Percentiles rank a stretch among this genome's conserved stretches.
Evolutionary conservation across 1,140 invertebrate genomes (phyloP).

Genomic region (Macrocentrus cingulum): DNA sequence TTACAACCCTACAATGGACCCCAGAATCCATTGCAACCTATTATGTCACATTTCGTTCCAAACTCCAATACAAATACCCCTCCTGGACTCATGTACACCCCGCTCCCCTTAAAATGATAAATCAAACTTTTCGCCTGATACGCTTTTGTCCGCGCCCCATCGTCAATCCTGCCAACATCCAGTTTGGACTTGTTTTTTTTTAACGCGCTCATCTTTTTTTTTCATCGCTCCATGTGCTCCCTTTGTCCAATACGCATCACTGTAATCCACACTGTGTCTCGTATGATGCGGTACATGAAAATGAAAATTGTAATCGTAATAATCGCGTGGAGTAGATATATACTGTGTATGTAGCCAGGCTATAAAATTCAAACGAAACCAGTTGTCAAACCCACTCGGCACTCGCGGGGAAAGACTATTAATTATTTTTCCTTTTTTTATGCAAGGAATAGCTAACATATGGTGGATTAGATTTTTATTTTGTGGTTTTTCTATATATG

Average conservation of each 20-base stretch:
- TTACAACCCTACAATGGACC: constrained; percentile 55
- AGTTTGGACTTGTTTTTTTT: constrained; percentile 5
- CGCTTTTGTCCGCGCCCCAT: constrained; percentile 44
- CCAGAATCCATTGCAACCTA: constrained; percentile 52
- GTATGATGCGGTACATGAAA: no score
- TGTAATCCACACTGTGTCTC: not conserved
- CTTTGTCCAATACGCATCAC: no score
- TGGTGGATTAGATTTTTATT: no score
- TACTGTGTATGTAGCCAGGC: not conserved
- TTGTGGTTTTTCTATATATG: no score
- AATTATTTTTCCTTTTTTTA: no score
- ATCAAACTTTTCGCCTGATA: constrained; percentile 55
- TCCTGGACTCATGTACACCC: constrained; percentile 8
- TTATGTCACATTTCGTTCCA: constrained; percentile 59
- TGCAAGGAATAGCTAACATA: no score
- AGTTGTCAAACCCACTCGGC: no score
- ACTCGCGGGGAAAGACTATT: no score
- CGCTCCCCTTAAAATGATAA: constrained; percentile 46
- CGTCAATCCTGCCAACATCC: not conserved
- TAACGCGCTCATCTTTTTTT: constrained; percentile 5
- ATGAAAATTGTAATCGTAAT: not conserved
- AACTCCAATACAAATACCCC: constrained; percentile 44
- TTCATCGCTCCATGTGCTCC: constrained; percentile 13
- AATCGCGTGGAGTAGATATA: constrained; percentile 14
- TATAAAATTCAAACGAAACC: no score